Evolutionary conservation across 2,888 invertebrate genomes (phyloP).

Genomic region (Drosophila macrothrix): DNA sequence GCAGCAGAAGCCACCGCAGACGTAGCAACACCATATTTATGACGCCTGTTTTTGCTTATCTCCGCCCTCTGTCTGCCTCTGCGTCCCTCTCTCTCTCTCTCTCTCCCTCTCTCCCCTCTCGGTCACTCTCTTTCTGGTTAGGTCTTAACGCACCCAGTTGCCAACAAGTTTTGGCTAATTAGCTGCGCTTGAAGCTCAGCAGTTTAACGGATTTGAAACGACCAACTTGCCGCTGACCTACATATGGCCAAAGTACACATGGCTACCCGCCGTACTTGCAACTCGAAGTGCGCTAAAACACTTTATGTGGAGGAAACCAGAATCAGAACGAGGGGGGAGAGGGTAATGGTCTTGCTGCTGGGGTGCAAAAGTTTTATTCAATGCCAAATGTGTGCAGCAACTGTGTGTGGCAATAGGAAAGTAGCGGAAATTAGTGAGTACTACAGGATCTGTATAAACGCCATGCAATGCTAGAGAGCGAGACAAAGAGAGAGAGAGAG

Average conservation of each 20-base stretch:
- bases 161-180: slow-evolving; percentile 68
- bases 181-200: slow-evolving; percentile 62
- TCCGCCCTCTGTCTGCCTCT: neutral
- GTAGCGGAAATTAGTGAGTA: slow-evolving; percentile 8
- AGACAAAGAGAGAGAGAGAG: neutral
- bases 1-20: neutral
- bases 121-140: neutral
- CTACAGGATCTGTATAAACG: slow-evolving; percentile 5
- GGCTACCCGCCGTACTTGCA: slow-evolving; percentile 15
- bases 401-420: neutral
- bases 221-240: slow-evolving; percentile 51
- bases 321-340: neutral
- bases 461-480: neutral
- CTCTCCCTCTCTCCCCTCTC: neutral
- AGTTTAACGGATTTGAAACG: slow-evolving; percentile 43
- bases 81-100: neutral
- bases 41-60: slow-evolving; percentile 3
- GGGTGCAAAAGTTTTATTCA: slow-evolving; percentile 52
- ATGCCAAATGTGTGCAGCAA: slow-evolving; percentile 43
- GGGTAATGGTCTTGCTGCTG: neutral
- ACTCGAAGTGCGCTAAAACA: slow-evolving; percentile 66
- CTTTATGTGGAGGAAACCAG: slow-evolving; percentile 38
- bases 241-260: slow-evolving; percentile 24
- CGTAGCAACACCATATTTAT: slow-evolving; percentile 54
- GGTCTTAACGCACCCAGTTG: slow-evolving; percentile 20